Evolutionary conservation across 2,888 invertebrate genomes (phyloP).

Genomic region (Vanessa cardui): DNA sequence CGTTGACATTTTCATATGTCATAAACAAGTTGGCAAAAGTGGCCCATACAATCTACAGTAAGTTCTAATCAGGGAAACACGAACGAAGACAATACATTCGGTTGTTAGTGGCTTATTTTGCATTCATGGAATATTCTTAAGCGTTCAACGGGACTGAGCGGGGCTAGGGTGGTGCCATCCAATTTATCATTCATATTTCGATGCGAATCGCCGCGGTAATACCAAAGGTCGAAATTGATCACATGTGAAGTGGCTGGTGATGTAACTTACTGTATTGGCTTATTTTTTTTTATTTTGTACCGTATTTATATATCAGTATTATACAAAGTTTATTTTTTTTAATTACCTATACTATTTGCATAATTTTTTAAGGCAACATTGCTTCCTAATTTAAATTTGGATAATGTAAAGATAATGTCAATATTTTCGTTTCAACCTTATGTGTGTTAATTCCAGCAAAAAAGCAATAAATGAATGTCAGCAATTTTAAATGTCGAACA

Average conservation of each 20-base stretch:
- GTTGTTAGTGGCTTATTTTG: slow-evolving; percentile 74
- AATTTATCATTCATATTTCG: slow-evolving; percentile 78
- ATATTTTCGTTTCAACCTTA: no score
- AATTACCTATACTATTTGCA: no score
- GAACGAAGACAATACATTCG: slow-evolving; percentile 63
- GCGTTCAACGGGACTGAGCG: slow-evolving; percentile 57
- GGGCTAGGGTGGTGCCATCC: slow-evolving; percentile 62
- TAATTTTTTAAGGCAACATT: no score
- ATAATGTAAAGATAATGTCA: no score
- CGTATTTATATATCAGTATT: no score
- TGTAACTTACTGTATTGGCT: slow-evolving; percentile 7
- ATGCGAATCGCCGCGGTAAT: slow-evolving; percentile 74
- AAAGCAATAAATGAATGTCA: no score
- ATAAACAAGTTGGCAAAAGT: slow-evolving; percentile 43
- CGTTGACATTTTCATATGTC: slow-evolving; percentile 39
- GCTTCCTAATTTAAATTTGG: no score
- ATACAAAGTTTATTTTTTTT: no score
- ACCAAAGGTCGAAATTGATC: slow-evolving; percentile 64
- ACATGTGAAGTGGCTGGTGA: slow-evolving; percentile 25
- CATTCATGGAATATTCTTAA: slow-evolving; percentile 80
- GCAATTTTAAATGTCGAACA: no score
- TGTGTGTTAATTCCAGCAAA: no score
- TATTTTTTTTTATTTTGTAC: not conserved
- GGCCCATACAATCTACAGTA: slow-evolving; percentile 51
- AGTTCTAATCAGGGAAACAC: slow-evolving; percentile 69